Evolutionary conservation across 2,888 invertebrate genomes (phyloP).

Genomic region (Melieria omissa): DNA sequence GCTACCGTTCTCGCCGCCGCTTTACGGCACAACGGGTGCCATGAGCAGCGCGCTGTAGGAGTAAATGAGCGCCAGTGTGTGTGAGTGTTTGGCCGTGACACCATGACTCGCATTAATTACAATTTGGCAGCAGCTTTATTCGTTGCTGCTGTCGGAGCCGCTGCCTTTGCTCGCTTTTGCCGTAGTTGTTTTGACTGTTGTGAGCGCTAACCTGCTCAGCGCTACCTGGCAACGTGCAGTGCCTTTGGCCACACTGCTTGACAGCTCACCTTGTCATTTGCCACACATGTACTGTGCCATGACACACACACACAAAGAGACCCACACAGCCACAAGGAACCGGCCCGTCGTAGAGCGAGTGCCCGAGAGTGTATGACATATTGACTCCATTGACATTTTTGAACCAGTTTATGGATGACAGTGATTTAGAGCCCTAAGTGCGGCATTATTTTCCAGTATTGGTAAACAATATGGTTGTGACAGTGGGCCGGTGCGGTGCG

Average conservation of each 20-base stretch:
- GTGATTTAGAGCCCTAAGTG: constrained; percentile 46
- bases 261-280: constrained; percentile 18
- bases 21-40: not conserved
- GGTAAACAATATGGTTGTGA: constrained; percentile 23
- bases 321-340: not conserved
- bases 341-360: constrained; percentile 2
- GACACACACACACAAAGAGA: not conserved
- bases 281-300: not conserved
- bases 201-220: not conserved
- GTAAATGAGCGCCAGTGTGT: not conserved
- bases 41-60: not conserved
- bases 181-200: not conserved
- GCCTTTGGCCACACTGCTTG: constrained; percentile 16
- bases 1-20: not conserved
- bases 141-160: constrained; percentile 25
- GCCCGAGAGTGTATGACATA: constrained; percentile 43
- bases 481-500: not conserved
- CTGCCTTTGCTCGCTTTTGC: constrained; percentile 14
- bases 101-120: constrained; percentile 56
- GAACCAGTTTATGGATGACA: constrained; percentile 46
- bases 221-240: not conserved
- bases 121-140: constrained; percentile 47
- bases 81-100: constrained; percentile 23
- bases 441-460: constrained; percentile 17
- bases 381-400: constrained; percentile 50